Evolutionary conservation across 2,888 invertebrate genomes (phyloP).

Genomic region (Coremacera marginata): DNA sequence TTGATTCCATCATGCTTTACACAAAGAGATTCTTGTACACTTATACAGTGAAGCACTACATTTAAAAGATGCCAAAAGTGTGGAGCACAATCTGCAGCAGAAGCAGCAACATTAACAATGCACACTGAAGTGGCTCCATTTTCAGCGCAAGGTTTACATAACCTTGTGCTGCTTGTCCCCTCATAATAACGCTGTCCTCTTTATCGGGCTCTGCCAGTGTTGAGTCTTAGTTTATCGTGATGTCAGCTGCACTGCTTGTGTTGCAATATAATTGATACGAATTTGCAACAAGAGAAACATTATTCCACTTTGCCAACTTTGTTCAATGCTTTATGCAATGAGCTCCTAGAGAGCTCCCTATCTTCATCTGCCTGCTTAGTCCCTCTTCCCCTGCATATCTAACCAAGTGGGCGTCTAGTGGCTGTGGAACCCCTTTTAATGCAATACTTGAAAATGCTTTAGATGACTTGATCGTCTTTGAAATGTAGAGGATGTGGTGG

Average conservation of each 20-base stretch:
- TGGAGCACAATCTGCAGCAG: neutral
- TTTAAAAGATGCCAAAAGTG: neutral
- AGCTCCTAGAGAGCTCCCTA: neutral
- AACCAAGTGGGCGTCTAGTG: neutral
- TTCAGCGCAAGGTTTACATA: neutral
- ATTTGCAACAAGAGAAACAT: slow-evolving; percentile 36
- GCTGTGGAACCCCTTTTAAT: slow-evolving; percentile 4
- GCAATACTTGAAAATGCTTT: slow-evolving; percentile 32
- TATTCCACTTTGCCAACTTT: slow-evolving; percentile 30
- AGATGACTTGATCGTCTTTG: slow-evolving; percentile 31
- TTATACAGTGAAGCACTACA: neutral
- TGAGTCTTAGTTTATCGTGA: slow-evolving; percentile 19
- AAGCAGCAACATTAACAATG: slow-evolving; percentile 4
- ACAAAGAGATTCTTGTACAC: neutral
- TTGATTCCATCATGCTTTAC: neutral
- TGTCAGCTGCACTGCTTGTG: slow-evolving; percentile 27
- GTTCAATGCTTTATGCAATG: slow-evolving; percentile 13
- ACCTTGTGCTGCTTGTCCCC: neutral
- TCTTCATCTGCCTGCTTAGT: neutral
- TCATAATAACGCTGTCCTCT: neutral
- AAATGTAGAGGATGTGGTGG: neutral
- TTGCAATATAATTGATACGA: slow-evolving; percentile 41
- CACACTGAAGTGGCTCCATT: slow-evolving; percentile 26
- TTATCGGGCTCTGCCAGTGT: neutral
- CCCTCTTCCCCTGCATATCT: neutral